phyloP scores from a whole-genome alignment of 92 coral and sea anemone species.

The Porites evermanni region DNA sequence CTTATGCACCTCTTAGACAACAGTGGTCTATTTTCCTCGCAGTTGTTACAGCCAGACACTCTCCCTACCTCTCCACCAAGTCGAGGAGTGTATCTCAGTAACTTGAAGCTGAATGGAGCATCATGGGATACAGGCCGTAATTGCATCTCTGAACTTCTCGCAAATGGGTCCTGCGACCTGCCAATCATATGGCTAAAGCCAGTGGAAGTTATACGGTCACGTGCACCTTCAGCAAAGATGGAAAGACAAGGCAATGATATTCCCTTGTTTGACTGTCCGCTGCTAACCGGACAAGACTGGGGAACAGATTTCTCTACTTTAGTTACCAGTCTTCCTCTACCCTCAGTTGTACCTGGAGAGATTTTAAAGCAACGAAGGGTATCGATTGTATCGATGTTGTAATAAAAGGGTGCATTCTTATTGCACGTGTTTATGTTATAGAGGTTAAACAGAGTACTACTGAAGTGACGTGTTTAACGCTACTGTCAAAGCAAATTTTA shows the following conservation, averaged over 20 bases:
- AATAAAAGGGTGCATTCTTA: background rate
- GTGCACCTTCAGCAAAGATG: conserved; percentile 30
- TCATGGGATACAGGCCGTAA: conserved; percentile 77
- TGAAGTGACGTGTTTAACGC: background rate
- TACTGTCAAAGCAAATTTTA: no score
- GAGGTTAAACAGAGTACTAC: background rate
- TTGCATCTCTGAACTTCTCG: conserved; percentile 49
- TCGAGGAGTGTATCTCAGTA: conserved; percentile 81
- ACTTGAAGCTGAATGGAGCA: conserved; percentile 78
- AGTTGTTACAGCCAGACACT: conserved; percentile 64
- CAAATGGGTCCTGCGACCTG: conserved; percentile 43
- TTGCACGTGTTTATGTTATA: background rate
- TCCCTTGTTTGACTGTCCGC: conserved; percentile 72
- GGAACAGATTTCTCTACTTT: conserved; percentile 25
- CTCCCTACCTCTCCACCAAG: conserved; percentile 73
- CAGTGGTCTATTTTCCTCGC: background rate
- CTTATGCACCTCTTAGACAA: no score
- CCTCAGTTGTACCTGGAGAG: conserved; percentile 50
- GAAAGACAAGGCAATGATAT: conserved; percentile 37
- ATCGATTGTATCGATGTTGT: conserved; percentile 16
- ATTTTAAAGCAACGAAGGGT: conserved; percentile 64
- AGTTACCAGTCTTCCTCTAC: conserved; percentile 61
- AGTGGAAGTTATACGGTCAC: conserved; percentile 43
- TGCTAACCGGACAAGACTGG: conserved; percentile 40
- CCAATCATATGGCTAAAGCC: conserved; percentile 74